These are phyloP conservation scores for Bothrops jararaca DNA, from an alignment of 2,113 vertebrate species.

Conservation along the genomic window DNA sequence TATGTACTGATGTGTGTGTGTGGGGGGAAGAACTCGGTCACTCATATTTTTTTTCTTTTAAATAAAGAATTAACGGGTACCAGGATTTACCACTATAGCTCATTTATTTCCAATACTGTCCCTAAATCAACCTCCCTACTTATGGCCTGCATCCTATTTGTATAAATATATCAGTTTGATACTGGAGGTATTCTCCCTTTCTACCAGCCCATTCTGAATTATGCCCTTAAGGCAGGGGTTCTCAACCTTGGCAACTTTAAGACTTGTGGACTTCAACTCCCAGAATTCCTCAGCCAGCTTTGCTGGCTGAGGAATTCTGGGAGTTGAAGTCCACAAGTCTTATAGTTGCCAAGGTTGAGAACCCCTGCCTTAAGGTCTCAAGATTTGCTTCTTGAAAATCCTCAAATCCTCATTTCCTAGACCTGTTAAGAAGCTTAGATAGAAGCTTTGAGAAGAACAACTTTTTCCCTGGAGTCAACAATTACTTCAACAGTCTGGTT, in stretches of 20 bases:
- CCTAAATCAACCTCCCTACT: background rate
- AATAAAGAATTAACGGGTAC: background rate
- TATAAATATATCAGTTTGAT: constrained; percentile 1
- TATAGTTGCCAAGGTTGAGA: no score
- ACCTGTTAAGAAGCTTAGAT: background rate
- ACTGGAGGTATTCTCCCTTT: background rate
- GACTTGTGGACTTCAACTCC: no score
- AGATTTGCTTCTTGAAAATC: constrained; percentile 21
- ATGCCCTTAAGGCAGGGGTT: background rate
- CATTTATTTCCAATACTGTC: background rate
- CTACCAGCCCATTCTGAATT: background rate
- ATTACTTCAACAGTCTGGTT: background rate
- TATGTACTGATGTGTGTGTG: background rate
- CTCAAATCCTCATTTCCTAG: constrained; percentile 1
- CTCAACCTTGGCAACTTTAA: no score
- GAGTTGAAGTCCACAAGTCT: no score
- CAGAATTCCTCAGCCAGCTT: no score
- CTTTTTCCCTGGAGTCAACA: constrained; percentile 4
- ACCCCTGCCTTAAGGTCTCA: constrained; percentile 4
- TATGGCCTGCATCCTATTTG: background rate
- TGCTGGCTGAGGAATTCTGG: no score
- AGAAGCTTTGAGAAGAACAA: background rate
- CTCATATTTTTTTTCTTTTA: background rate
- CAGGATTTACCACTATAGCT: background rate
- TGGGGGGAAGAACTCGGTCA: background rate